Evolutionary conservation across 2,113 vertebrate species (phyloP).

Genomic region (Mustela nigripes): DNA sequence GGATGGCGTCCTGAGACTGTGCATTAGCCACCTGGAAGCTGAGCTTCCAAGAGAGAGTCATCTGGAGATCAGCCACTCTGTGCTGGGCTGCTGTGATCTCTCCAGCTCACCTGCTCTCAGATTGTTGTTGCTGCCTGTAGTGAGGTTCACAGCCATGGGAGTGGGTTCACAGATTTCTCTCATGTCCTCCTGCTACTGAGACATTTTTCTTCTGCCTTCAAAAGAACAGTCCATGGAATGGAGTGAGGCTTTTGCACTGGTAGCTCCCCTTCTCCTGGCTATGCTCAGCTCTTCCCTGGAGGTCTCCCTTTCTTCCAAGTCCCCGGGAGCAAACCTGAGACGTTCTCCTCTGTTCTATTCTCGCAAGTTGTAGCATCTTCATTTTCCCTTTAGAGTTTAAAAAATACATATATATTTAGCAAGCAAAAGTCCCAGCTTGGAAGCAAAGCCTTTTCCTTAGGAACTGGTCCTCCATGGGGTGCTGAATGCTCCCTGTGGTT

Average conservation of each 20-base stretch:
- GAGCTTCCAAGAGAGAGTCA: not conserved
- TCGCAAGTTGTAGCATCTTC: not conserved
- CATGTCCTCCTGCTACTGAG: not conserved
- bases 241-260: fast-evolving
- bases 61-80: not conserved
- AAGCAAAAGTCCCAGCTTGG: not conserved
- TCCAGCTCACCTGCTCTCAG: not conserved
- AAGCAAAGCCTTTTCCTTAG: not conserved
- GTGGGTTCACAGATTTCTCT: not conserved
- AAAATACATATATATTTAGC: not conserved
- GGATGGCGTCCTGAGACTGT: not conserved
- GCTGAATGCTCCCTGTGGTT: fast-evolving
- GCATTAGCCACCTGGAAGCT: not conserved
- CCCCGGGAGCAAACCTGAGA: not conserved
- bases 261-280: fast-evolving
- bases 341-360: not conserved
- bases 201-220: constrained; percentile 7
- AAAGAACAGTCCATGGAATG: too few species aligned
- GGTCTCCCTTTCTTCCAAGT: not conserved
- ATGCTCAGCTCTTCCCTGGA: not conserved
- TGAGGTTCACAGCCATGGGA: not conserved
- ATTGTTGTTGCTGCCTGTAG: not conserved
- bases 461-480: fast-evolving
- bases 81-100: not conserved
- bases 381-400: not conserved